Evolutionary conservation across 1,140 invertebrate genomes (phyloP).

Genomic region (Nilaparvata lugens): DNA sequence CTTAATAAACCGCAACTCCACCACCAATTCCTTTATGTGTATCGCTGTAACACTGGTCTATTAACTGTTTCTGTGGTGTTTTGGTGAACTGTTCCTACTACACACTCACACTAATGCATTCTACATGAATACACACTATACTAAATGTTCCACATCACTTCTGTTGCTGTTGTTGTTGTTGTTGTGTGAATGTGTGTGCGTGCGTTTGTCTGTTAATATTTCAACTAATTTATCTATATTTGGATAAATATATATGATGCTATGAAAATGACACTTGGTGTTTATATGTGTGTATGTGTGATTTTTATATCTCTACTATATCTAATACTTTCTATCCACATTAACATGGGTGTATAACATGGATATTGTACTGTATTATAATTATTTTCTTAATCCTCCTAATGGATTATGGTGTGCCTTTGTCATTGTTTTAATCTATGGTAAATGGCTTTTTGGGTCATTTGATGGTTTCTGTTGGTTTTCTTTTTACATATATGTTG

Average conservation of each 20-base stretch:
- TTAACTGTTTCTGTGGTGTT: slow-evolving; percentile 1
- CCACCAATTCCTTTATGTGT: slow-evolving; percentile 12
- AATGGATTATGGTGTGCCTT: slow-evolving; percentile 35
- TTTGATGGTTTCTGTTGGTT: slow-evolving; percentile 12
- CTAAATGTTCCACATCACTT: no score
- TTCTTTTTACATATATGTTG: slow-evolving; percentile 20
- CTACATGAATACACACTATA: no score
- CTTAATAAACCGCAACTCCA: no score
- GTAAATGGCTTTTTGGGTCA: neutral
- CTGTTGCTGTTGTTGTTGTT: no score
- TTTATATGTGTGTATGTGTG: neutral
- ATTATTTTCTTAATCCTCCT: no score
- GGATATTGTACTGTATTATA: no score
- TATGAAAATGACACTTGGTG: neutral
- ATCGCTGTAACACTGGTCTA: neutral
- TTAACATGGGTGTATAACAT: slow-evolving; percentile 36
- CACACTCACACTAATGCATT: no score
- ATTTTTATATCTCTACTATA: neutral
- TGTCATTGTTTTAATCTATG: slow-evolving; percentile 26
- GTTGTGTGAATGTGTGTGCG: no score
- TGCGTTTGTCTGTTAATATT: no score
- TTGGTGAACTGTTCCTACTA: no score
- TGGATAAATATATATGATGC: no score
- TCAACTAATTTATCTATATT: no score
- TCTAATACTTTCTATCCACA: slow-evolving; percentile 23